These are phyloP conservation scores for Noctua comes DNA, from an alignment of 2,888 invertebrate species.

Conservation along the genomic window DNA sequence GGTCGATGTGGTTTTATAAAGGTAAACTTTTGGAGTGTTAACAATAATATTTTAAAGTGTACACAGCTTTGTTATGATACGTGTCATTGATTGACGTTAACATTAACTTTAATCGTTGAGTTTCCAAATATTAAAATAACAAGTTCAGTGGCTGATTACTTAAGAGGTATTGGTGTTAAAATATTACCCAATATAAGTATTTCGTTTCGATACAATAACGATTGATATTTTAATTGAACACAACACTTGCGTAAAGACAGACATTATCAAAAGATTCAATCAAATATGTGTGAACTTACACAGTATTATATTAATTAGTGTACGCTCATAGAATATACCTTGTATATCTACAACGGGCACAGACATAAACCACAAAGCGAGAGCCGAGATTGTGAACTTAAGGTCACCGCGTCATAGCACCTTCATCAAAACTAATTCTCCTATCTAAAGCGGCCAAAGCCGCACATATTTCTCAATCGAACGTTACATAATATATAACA, in stretches of 20 bases:
- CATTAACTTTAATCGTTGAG: constrained; percentile 11
- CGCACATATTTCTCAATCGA: constrained; percentile 53
- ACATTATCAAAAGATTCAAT: too few relatives aligned
- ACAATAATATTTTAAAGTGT: constrained; percentile 21
- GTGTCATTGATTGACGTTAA: constrained; percentile 22
- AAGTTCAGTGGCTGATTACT: constrained; percentile 8
- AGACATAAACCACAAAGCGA: constrained; percentile 19
- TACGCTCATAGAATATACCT: not conserved
- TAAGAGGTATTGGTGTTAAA: constrained; percentile 7
- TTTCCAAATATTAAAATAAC: constrained; percentile 20
- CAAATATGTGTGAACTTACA: not conserved
- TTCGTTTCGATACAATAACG: constrained; percentile 32
- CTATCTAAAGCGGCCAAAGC: constrained; percentile 13
- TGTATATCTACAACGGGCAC: not conserved
- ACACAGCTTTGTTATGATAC: constrained; percentile 19
- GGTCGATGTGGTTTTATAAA: constrained; percentile 23
- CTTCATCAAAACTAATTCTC: constrained; percentile 40
- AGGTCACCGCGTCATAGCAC: constrained; percentile 34
- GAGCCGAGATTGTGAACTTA: constrained; percentile 14
- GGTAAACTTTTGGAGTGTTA: constrained; percentile 1
- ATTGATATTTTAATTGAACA: constrained; percentile 18
- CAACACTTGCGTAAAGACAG: constrained; percentile 11
- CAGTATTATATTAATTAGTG: not conserved
- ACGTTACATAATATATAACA: constrained; percentile 44
- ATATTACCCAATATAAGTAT: constrained; percentile 14